Base-by-base conservation (phyloP, 2,888 invertebrate species). In the Coecobrya sp. region DNA sequence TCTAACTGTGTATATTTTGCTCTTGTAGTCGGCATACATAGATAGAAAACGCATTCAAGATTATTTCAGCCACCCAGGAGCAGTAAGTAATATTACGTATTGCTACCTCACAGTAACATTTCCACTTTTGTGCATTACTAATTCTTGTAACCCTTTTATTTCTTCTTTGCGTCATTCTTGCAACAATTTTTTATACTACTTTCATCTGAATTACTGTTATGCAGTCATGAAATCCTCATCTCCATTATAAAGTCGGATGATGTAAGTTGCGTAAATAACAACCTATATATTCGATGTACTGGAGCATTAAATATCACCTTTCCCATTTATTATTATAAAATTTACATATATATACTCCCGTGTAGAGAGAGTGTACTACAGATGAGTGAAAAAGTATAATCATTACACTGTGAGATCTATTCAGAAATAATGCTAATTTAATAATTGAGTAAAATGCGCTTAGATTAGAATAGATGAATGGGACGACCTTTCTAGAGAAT, bases 61-160 rank as follows among this genome's bases (percentile, higher is more conserved):
- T 8, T 79, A 36, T 42, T 79, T 45, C n/a, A 25, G 52, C 79
- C 79, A 79, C 79, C 79, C 79, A 79, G 5, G 52, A 79, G 79
- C 27, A 79, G 10, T 25, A 25, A 52, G 52, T 76, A 42, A 19
- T 19, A 1, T 70, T 42, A 10, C 19, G 36, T 30, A 5, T 3
- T 70, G 68, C 36, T 70, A n/a, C 36, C 19, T 36, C 30, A 2
- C 30, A 65, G 11, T 13, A 3, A 11, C 27, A 27, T 27, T 27
- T 27, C 27, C 27, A 65, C 65, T 42, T 70, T 70, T 70, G 42
- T 70, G 68, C 42, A 70, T 70, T 70, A 70, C 36, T 70, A 70
- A 70, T 70, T n/a, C 42, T 10, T 70, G 70, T 42, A 70, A 19
- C 19, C 70, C 36, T 0, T 42, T 70, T 70, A 70, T 42, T 13